These are phyloP conservation scores for Syrmaticus mikado DNA, from an alignment of 2,113 vertebrate species.

Conservation along the genomic window DNA sequence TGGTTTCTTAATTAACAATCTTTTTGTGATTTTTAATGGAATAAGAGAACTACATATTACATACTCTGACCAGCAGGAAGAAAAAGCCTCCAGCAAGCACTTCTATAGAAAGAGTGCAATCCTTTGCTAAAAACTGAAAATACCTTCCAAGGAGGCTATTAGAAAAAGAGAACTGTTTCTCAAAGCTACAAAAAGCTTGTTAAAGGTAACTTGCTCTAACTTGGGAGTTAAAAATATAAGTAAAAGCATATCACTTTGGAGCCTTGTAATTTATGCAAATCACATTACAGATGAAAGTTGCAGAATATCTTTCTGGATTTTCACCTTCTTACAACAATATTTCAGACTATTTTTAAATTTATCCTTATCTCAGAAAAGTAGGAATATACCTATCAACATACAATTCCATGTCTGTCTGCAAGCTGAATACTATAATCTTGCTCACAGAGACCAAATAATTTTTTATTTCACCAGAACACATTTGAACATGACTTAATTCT, in stretches of 20 bases:
- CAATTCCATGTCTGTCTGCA: neutral
- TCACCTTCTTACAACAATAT: neutral
- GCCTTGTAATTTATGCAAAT: neutral
- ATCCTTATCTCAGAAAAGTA: neutral
- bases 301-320: neutral
- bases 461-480: neutral
- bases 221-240: neutral
- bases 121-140: neutral
- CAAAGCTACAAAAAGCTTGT: neutral
- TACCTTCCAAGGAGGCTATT: neutral
- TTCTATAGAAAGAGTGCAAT: neutral
- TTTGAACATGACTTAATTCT: neutral
- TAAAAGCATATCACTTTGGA: neutral
- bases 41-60: neutral
- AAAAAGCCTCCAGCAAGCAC: neutral
- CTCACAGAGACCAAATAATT: neutral
- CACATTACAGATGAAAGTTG: neutral
- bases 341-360: neutral
- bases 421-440: neutral
- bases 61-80: neutral
- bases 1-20: neutral
- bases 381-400: neutral
- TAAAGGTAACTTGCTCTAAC: neutral
- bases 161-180: neutral
- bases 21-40: neutral